Percentiles rank a stretch among this genome's conserved stretches.
phyloP scores from a whole-genome alignment of 2,113 vertebrate species.

The Cebidichthys violaceus region DNA sequence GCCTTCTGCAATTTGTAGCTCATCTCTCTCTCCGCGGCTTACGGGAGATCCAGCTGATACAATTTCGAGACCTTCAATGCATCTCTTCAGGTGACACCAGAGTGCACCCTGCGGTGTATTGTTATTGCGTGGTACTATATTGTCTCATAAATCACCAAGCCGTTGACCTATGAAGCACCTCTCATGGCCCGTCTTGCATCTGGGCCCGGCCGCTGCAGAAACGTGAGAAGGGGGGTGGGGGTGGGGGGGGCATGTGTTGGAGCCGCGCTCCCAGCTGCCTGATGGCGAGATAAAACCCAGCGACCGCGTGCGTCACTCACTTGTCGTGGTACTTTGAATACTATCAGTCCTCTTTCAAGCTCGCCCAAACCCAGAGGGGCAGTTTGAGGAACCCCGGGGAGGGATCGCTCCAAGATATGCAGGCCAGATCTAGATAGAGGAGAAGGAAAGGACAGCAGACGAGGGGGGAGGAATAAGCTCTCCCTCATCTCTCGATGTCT shows the following conservation, averaged over 20 bases:
- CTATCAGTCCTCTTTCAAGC: constrained; percentile 79
- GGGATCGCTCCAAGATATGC: constrained; percentile 69
- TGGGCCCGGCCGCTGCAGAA: constrained; percentile 45
- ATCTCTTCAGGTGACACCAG: constrained; percentile 36
- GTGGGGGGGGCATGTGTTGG: constrained; percentile 47
- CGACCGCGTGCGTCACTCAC: constrained; percentile 77
- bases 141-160: constrained; percentile 53
- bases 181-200: constrained; percentile 37
- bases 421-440: constrained; percentile 69
- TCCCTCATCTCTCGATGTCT: constrained; percentile 68
- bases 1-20: constrained; percentile 48
- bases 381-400: constrained; percentile 71
- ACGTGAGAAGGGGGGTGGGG: too few species aligned
- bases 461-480: constrained; percentile 69
- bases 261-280: constrained; percentile 70
- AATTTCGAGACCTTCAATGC: constrained; percentile 33
- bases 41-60: constrained; percentile 21
- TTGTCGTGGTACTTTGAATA: constrained; percentile 76
- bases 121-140: constrained; percentile 16
- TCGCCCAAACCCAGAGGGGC: constrained; percentile 74
- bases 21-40: constrained; percentile 1
- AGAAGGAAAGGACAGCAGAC: constrained; percentile 67
- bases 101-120: background rate
- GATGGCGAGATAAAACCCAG: constrained; percentile 77
- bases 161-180: constrained; percentile 53